Base-by-base conservation (phyloP, 2,113 vertebrate genomes). In the Globicephala melas region DNA sequence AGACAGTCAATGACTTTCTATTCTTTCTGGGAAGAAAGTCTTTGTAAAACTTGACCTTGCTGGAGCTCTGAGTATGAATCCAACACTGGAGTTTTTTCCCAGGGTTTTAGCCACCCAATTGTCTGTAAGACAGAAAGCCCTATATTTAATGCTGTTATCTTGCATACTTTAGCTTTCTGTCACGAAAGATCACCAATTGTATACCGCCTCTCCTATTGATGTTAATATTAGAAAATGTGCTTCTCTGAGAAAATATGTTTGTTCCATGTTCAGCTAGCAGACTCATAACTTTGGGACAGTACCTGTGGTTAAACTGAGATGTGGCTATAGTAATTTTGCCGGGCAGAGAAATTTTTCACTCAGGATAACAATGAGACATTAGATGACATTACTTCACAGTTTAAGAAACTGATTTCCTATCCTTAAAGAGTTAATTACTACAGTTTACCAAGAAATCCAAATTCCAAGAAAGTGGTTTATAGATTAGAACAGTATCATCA, bases 181-280 rank as follows among this genome's bases (percentile, higher is more conserved):
- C 65, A 70, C 28, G 74, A 65, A 87, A 68, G 41, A 60, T 23
- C 81, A 95, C 31, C n/a, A 67, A 4, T 82, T 79, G 82, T 71
- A 62, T 6, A 84, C 44, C 41, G 68, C 36, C 41, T 83, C 62
- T 68, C 44, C 44, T 77, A 44, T 71, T 58, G 14, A 44, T 53
- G 74, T 92, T 94, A 82, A 92, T 68, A 38, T 95, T 88, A 71
- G 28, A 89, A 88, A 85, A 60, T 80, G 50, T 65, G 33, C 50
- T 91, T 92, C 36, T 93, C 67, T 91, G n/a, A 58, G 67, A 89
- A 92, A 90, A 86, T 67, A 65, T 58, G 4, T 81, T 71, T 80
- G 23, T 41, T 70, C 28, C 5, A 26, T 77, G 44, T 86, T 91
- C 71, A 96, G 33, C 74, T 63, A 68, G 12, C 23, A 93, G 81